Conservation (phyloP, 1,140 invertebrate species). For the Zaprionus capensis region DNA sequence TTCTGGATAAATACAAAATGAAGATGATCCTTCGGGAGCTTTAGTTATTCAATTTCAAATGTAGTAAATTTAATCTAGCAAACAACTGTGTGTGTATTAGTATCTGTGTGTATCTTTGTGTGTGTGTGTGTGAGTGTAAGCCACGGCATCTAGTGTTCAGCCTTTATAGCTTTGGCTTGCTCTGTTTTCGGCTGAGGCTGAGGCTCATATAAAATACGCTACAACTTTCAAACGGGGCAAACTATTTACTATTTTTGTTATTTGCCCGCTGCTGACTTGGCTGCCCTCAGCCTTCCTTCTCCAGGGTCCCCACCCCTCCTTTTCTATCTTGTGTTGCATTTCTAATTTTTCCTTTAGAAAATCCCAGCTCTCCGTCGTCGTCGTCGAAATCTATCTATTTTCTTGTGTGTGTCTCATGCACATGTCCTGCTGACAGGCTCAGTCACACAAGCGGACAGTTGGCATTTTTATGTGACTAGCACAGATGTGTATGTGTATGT, state of each 20-base stretch:
- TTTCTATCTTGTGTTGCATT: slow-evolving; percentile 45
- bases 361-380: slow-evolving; percentile 47
- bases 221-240: slow-evolving; percentile 47
- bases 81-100: slow-evolving; percentile 45
- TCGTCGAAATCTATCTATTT: slow-evolving; percentile 74
- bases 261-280: slow-evolving; percentile 28
- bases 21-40: slow-evolving; percentile 81
- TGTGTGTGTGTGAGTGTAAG: slow-evolving; percentile 17
- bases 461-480: slow-evolving; percentile 69
- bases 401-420: slow-evolving; percentile 61
- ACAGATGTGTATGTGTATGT: slow-evolving; percentile 26
- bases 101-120: slow-evolving; percentile 20
- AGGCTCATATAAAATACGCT: slow-evolving; percentile 56
- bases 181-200: slow-evolving; percentile 8
- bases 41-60: slow-evolving; percentile 83
- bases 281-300: slow-evolving; percentile 1
- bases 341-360: slow-evolving; percentile 55
- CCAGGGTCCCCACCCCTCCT: not conserved
- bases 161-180: slow-evolving; percentile 1
- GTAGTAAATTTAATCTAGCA: slow-evolving; percentile 82
- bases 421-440: slow-evolving; percentile 79
- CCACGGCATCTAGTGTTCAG: slow-evolving; percentile 17
- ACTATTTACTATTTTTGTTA: slow-evolving; percentile 62
- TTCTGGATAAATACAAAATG: slow-evolving; percentile 82
- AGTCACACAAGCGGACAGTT: slow-evolving; percentile 77